Base-by-base conservation (phyloP, 2,113 vertebrate species). In the Scomber colias region DNA sequence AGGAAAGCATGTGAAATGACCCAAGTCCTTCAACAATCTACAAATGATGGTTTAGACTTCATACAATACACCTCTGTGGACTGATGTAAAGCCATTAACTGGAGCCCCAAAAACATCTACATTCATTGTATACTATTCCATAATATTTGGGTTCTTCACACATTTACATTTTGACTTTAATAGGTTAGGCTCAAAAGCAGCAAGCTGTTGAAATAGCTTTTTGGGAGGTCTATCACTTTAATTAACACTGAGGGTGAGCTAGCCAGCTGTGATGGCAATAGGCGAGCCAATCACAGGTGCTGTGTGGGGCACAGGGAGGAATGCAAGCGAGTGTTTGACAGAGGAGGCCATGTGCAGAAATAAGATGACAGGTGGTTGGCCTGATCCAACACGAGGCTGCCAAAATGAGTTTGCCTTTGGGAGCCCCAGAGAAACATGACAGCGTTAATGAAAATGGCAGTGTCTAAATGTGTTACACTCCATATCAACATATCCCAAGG, bases 331-430 rank as follows among this genome's bases (percentile, higher is more conserved):
- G 85, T 82, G 83, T 87, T 85, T 87, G 86, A 94, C 86, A 89
- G 91, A 62, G 27, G 78, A 84, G 83, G 82, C 88, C 84, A 90
- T 90, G 92, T 84, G 84, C 83, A 90, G 81, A 90, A 91, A 85
- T 84, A 76, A 87, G 82, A 85, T 89, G 92, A 93, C 92, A 94
- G 90, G 92, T 93, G 91, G 76, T 82, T 75, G 83, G 84, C 62
- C 88, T 88, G 90, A 89, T 90, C 87, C 89, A 46, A 49, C 54
- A 27, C 73, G 57, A 71, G 73, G 75, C 89, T 93, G 90, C 90
- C 84, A 92, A 81, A 91, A 87, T 61, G 71, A 76, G 64, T 90
- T 80, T 67, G 80, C 83, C 86, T 87, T 30, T 54, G 84, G 92
- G 90, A 86, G 78, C 59, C 53, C 46, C 16, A 27, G 46, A 64